These are phyloP conservation scores for Tricholauxania praeusta DNA, from an alignment of 2,888 invertebrate species.

Conservation along the genomic window DNA sequence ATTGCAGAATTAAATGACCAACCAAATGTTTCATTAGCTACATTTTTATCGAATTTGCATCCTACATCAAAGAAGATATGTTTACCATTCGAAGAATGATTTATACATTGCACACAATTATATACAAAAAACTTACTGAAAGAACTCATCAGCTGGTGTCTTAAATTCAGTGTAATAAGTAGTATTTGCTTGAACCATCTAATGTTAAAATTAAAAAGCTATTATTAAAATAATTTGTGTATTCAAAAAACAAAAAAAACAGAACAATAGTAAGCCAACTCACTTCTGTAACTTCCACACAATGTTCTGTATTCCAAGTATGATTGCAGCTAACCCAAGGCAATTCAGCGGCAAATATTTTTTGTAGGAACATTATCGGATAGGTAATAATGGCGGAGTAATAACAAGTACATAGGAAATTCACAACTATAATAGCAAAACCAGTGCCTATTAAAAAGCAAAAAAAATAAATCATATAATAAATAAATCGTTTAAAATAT, in stretches of 20 bases:
- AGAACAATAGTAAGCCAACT: conserved; percentile 25
- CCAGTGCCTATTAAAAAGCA: conserved; percentile 78
- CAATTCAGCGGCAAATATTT: conserved; percentile 75
- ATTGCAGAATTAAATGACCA: too few species aligned
- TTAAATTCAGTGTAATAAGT: conserved; percentile 49
- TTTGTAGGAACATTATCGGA: conserved; percentile 81
- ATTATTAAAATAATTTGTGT: not conserved
- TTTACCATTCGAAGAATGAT: too few species aligned
- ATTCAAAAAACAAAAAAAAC: conserved; percentile 6
- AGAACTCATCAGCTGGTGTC: conserved; percentile 86
- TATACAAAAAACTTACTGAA: conserved; percentile 73
- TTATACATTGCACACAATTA: too few species aligned
- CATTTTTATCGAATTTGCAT: too few species aligned
- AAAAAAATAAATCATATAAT: not conserved
- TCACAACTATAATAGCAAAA: conserved; percentile 83
- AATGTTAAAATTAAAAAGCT: not conserved
- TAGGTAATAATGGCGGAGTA: conserved; percentile 89
- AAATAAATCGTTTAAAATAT: not conserved
- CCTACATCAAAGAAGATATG: too few species aligned
- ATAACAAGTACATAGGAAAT: conserved; percentile 84
- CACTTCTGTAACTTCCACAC: conserved; percentile 68
- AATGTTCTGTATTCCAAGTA: conserved; percentile 85
- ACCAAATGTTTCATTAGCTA: too few species aligned
- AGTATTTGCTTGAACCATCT: conserved; percentile 49
- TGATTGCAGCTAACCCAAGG: conserved; percentile 86